phyloP scores from a whole-genome alignment of 2,797 vertebrate species.

The Natrix natrix region DNA sequence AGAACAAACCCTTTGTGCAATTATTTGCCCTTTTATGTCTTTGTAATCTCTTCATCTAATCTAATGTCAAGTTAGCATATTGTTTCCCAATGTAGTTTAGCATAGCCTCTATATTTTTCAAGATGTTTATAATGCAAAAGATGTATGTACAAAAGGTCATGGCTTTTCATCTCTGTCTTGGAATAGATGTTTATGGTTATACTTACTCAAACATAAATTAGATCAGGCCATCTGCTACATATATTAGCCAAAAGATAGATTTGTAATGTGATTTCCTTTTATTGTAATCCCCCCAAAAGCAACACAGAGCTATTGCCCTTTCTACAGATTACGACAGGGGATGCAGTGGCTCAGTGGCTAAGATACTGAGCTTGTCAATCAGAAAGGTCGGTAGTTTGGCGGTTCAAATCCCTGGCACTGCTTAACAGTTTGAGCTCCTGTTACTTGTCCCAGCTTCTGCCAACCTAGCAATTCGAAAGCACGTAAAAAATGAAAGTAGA shows the following conservation, averaged over 20 bases:
- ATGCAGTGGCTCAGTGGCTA: no score
- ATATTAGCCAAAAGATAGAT: constrained; percentile 26
- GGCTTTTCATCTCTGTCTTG: constrained; percentile 24
- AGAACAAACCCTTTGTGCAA: constrained; percentile 10
- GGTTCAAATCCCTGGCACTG: no score
- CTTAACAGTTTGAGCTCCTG: no score
- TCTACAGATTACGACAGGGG: neutral
- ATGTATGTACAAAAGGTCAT: constrained; percentile 31
- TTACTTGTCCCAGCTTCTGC: no score
- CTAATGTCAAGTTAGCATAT: neutral
- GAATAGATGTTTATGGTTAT: constrained; percentile 19
- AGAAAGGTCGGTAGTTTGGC: no score
- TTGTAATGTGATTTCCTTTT: constrained; percentile 17
- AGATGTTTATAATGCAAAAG: constrained; percentile 25
- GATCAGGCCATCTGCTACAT: constrained; percentile 25
- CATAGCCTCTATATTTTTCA: constrained; percentile 31
- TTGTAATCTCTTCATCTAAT: constrained; percentile 25
- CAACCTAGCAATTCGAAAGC: no score
- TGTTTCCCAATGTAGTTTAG: constrained; percentile 39
- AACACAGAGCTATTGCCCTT: neutral
- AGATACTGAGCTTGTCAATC: no score
- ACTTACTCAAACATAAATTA: constrained; percentile 43
- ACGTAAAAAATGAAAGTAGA: no score
- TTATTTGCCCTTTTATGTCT: constrained; percentile 7
- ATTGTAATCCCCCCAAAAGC: neutral